Conservation (phyloP, 2,797 vertebrate species). For the Hydrocynus forskahlii region DNA sequence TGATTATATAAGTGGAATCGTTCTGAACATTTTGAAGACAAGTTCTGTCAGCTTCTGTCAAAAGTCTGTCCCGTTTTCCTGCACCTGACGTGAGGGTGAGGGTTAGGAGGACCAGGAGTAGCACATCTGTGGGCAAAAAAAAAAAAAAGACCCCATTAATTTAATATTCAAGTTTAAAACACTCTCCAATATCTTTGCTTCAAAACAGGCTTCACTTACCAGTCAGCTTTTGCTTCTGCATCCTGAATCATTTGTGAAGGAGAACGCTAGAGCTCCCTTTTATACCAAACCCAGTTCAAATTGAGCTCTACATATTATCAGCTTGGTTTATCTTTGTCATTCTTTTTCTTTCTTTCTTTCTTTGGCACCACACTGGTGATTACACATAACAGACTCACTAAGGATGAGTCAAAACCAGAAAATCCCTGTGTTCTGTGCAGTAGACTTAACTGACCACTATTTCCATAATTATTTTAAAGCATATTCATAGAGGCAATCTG, state of each 20-base stretch:
- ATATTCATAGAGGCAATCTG: slow-evolving; percentile 8
- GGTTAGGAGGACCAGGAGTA: slow-evolving; percentile 43
- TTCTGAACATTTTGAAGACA: slow-evolving; percentile 30
- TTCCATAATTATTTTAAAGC: background rate
- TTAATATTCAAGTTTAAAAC: background rate
- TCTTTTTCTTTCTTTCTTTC: background rate
- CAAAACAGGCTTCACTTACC: slow-evolving; percentile 44
- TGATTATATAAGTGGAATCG: fast-evolving
- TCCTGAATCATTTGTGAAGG: slow-evolving; percentile 21
- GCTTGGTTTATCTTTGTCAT: background rate
- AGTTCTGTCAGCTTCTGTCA: too few relatives aligned
- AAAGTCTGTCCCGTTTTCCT: fast-evolving
- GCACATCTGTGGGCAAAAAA: slow-evolving; percentile 42
- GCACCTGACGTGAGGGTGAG: background rate
- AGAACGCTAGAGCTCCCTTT: slow-evolving; percentile 28
- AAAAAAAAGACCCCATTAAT: background rate
- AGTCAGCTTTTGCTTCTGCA: slow-evolving; percentile 36
- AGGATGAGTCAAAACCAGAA: slow-evolving; percentile 53
- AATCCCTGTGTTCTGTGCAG: slow-evolving; percentile 17
- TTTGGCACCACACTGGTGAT: slow-evolving; percentile 16
- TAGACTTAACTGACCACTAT: background rate
- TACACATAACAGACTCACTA: slow-evolving; percentile 30
- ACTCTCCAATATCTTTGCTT: background rate
- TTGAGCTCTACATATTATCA: slow-evolving; percentile 24
- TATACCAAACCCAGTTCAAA: slow-evolving; percentile 33